Evolutionary conservation across 2,888 invertebrate genomes (phyloP), one percentile per base, ranked within the genome.

Genomic region (Vanessa cardui): DNA sequence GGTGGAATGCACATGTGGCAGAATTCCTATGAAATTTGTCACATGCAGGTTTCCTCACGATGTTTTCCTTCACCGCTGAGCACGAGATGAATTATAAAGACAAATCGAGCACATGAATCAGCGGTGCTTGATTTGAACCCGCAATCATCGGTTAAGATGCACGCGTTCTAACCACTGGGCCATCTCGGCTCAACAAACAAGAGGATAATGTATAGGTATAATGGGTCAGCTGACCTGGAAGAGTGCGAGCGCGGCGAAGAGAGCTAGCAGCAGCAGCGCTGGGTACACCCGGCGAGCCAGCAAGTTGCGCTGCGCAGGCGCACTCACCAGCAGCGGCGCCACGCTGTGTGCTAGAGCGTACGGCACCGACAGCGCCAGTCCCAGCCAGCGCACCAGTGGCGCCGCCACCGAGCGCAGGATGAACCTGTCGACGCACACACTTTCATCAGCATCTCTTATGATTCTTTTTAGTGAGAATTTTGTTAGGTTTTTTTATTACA

Each of bases 201-300:
- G n/a, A n/a, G n/a, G n/a, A 6, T 18, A 47, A 47, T n/a, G n/a
- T n/a, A 16, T 39, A 39, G 12, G 12, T 39, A 12, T 12, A 39
- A 6, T 8, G 26, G 1, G 52, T 9, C 2, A 4, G 12, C 52
- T 9, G 52, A 88, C 85, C 85, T 88, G 87, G 82, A 98, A 96
- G 50, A 83, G 94, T 65, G 97, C 93, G 73, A 98, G 94, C 61
- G 95, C 94, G 62, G 95, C 89, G 62, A 96, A 90, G 64, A 96
- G 87, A 61, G 94, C 94, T 33, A 96, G 91, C 59, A 98, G 92
- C 80, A 99, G 93, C 74, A 98, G 94, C 78, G 96, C 96, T 39
- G 99, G 99, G 92, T 99, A 99, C 12, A 98, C 95, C 75, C 98
- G 94, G 62, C 98, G 94, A 44, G 96, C 95, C 47, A 99, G 95